Evolutionary conservation across 2,113 vertebrate genomes (phyloP).

Genomic region (Etia nguti): DNA sequence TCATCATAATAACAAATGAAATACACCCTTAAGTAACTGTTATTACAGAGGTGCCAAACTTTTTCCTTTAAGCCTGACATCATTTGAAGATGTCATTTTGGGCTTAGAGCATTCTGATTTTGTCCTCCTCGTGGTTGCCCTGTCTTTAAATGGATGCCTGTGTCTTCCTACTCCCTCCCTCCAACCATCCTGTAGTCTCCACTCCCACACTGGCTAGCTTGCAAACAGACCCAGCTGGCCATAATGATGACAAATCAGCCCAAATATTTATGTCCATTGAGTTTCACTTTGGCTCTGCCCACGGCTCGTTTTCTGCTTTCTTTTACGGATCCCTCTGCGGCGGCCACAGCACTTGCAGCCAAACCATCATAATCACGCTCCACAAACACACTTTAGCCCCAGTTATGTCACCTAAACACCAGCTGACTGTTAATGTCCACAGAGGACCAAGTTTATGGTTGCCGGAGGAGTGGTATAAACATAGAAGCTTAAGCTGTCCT

Average conservation of each 20-base stretch:
- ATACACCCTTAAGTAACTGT: not conserved
- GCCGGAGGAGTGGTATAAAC: slow-evolving; percentile 19
- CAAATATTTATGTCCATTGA: slow-evolving; percentile 69
- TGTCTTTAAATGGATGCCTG: slow-evolving; percentile 12
- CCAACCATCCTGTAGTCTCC: slow-evolving; percentile 40
- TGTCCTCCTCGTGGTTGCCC: not conserved
- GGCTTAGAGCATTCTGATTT: not conserved
- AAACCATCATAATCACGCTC: slow-evolving; percentile 29
- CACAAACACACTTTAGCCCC: slow-evolving; percentile 45
- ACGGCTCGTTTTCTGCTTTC: slow-evolving; percentile 16
- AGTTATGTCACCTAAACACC: slow-evolving; percentile 62
- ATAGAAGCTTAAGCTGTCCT: not conserved
- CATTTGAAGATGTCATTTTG: not conserved
- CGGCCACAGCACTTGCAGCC: not conserved
- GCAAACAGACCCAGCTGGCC: slow-evolving; percentile 58
- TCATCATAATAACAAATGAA: not conserved
- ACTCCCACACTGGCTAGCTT: slow-evolving; percentile 51
- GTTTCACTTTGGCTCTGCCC: slow-evolving; percentile 59
- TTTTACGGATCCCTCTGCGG: slow-evolving; percentile 15
- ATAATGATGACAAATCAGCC: slow-evolving; percentile 68
- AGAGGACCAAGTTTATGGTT: slow-evolving; percentile 19
- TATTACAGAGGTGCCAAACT: not conserved
- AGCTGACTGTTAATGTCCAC: slow-evolving; percentile 30
- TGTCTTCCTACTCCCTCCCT: slow-evolving; percentile 31
- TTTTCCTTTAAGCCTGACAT: not conserved